phyloP scores from a whole-genome alignment of 2,797 vertebrate genomes.

The Cephalopachus bancanus region DNA sequence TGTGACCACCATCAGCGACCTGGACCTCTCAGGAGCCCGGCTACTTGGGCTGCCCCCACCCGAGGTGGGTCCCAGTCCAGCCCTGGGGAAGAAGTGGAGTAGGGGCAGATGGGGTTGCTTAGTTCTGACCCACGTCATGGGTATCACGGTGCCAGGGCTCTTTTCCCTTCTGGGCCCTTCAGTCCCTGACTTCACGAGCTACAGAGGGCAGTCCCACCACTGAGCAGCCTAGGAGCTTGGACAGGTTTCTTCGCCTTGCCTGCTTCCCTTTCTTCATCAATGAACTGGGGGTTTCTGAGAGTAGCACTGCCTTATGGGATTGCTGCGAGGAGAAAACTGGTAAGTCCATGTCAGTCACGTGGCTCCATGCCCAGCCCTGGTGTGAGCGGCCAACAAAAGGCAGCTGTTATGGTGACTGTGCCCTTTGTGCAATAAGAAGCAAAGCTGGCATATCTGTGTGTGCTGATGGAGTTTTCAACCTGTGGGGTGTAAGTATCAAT shows the following conservation, averaged over 20 bases:
- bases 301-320: fast-evolving
- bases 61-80: constrained; percentile 85
- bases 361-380: background rate
- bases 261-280: background rate
- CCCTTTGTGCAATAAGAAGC: background rate
- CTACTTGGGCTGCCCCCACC: constrained; percentile 87
- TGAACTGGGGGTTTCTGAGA: no score
- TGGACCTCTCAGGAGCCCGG: constrained; percentile 92
- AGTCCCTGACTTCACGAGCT: background rate
- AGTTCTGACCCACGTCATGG: background rate
- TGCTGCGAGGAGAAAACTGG: background rate
- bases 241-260: background rate
- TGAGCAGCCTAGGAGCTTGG: background rate
- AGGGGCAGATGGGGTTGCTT: background rate
- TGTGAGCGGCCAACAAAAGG: background rate
- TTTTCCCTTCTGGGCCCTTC: background rate
- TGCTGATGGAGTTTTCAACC: background rate
- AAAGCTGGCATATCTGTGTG: fast-evolving
- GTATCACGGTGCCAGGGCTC: background rate
- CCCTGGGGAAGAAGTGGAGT: background rate
- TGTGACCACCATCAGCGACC: constrained; percentile 96
- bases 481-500: background rate
- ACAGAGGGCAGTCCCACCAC: fast-evolving
- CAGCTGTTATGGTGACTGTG: background rate
- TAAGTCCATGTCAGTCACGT: background rate